Evolutionary conservation across 2,113 vertebrate species (phyloP), one percentile per base, ranked within the genome.

Genomic region (Pygoscelis antarcticus): DNA sequence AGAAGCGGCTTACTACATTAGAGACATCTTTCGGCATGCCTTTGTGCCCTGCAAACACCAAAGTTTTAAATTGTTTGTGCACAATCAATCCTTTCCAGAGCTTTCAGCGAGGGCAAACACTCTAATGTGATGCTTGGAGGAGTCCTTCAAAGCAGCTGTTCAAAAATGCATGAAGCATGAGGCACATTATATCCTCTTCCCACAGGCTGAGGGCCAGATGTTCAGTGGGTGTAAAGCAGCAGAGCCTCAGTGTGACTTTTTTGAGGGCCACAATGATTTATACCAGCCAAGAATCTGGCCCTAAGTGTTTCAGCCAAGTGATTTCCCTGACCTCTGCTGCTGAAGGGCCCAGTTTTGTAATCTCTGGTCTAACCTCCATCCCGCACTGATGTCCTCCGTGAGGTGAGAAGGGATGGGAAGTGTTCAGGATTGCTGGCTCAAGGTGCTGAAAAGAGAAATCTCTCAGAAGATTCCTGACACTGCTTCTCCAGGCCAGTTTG

Each of bases 121-220:
- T 62, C 71, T 74, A 46, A 32, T 79, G 72, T 69, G 69, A 79
- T 58, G 64, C 40, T 77, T 47, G 58, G 42, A 76, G 75, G 70
- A 90, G 71, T 40, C 71, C 87, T 87, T 92, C 83, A 62, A 80
- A 93, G 87, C 91, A 96, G 91, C 93, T 96, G 95, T 80, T 95
- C 38, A 90, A 78, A 93, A 87, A 90, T 34, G n/a, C 58, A 8
- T 77, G 82, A 82, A 95, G 81, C 70, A 51, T 70, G 82, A 93
- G 82, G 42, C 84, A 83, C 64, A 71, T 94, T 83, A 70, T 88
- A 88, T 83, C 87, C 75, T 93, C 85, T 96, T 97, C 92, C 93
- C 92, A 96, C 93, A 91, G 90, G 61, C 84, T 55, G 61, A 79
- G 55, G 55, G 83, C 77, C 96, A 96, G 93, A 96, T 96, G 88